Evolutionary conservation across 2,888 invertebrate species (phyloP), one percentile per base, ranked within the genome.

Genomic region (Melanargia galathea): DNA sequence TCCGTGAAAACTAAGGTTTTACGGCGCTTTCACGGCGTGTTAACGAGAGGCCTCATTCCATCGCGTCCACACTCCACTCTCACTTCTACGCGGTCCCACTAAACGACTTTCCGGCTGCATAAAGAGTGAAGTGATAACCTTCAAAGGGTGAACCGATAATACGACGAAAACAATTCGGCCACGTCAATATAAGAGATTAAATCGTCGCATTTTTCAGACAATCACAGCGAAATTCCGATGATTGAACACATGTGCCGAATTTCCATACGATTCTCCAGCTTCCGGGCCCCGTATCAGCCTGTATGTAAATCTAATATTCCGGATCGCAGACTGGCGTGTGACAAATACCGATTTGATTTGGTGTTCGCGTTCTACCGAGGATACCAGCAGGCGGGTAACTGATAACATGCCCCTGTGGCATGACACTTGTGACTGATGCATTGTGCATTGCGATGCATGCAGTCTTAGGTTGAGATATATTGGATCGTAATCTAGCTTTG

Each of bases 271-370:
- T 51, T 51, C 18, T 3, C 26, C 30, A 18, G 20, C 57, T 57
- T 57, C 57, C 57, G 45, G 45, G 20, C 10, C 33, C 24, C 57
- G n/a, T 57, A 30, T 30, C 46, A 20, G 13, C 20, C 45, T 57
- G 57, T 57, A 46, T 57, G 57, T 22, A 57, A 57, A 57, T 57
- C 46, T 57, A 46, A 46, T 46, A 46, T 46, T 24, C n/a, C 45
- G 5, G 30, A 40, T 55, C 55, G n/a, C 43, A 57, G 33, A 10
- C 6, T 57, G 55, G 55, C 55, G 55, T 55, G 55, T n/a, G 40
- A 43, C 55, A 55, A 55, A 55, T 40, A 38, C 55, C 26, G 55
- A 55, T 55, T 40, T 40, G 55, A 55, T 55, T 24, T 10, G 55
- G 18, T 51, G 18, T 51, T 49, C 2, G 7, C 16, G 49, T 30